Evolutionary conservation across 1,140 invertebrate species (phyloP), one percentile per base, ranked within the genome.

Genomic region (Calephelis nemesis): DNA sequence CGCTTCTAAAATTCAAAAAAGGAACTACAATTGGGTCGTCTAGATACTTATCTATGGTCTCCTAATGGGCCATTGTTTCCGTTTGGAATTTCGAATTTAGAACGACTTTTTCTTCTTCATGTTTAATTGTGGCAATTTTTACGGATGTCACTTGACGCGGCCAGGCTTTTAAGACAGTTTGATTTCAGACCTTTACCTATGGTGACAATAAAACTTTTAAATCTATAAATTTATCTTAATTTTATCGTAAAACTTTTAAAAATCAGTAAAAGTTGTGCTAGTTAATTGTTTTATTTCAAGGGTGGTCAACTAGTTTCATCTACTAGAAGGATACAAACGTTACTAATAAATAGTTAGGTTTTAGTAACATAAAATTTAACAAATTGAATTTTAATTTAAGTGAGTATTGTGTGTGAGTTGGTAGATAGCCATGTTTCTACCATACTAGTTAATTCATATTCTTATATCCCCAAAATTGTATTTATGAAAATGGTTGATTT

Each of bases 111-210:
- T 82, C 72, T 74, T 75, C 73, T 75, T 74, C 67, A 72, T 76
- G 71, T 84, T 84, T 86, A 86, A 86, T 86, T 84, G 76, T 78
- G 73, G 77, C 79, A 83, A 86, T 86, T 86, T 86, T 86, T 86
- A 86, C 81, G 78, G 78, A 81, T 83, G 84, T 86, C 84, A 86
- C 75, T 78, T 76, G 72, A 77, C 73, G 72, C 76, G 75, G 64
- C 50, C 69, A 70, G 72, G 65, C 74, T 75, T 79, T 76, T 76
- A 72, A 68, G 60, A 19, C 63, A 52, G 39, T 67, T 67, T 60
- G 42, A 67, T 60, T 67, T 58, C 42, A 47, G 58, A 60, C 58
- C 58, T 60, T 60, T 60, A 12, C 58, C 39, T 60, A 60, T 40
- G 39, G 39, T 60, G 58, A 60, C 39, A 60, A 60, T 60, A 60